phyloP scores from a whole-genome alignment of 2,888 invertebrate genomes.

The Ennomos erosarius region DNA sequence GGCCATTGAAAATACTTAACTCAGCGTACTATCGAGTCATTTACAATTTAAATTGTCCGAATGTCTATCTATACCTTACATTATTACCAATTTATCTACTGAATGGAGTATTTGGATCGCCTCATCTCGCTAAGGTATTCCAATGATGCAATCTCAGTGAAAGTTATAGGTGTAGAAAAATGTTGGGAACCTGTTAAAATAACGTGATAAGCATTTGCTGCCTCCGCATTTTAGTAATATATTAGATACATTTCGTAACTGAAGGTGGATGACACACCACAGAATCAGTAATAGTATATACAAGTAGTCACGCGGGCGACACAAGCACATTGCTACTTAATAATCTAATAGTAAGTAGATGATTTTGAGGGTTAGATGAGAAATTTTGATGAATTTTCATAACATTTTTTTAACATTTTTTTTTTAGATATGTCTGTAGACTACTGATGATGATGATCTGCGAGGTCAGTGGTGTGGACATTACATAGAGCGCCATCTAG shows the following conservation, averaged over 20 bases:
- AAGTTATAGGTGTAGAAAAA: conserved; percentile 50
- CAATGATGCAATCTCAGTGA: conserved; percentile 51
- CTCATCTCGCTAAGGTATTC: conserved; percentile 30
- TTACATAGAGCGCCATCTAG: too few species aligned
- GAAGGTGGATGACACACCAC: conserved; percentile 37
- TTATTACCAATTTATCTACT: conserved; percentile 30
- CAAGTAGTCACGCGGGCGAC: too few species aligned
- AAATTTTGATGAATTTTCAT: too few species aligned
- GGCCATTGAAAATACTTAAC: conserved; percentile 18
- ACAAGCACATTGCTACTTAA: too few species aligned
- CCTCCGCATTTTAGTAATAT: conserved; percentile 21
- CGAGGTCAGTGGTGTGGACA: too few species aligned
- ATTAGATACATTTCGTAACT: conserved; percentile 36
- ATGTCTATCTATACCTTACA: conserved; percentile 16
- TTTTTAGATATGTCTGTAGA: too few species aligned
- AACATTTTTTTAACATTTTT: too few species aligned
- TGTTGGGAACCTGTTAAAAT: conserved; percentile 43
- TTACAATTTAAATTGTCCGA: conserved; percentile 32
- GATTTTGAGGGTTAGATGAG: too few species aligned
- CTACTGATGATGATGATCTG: too few species aligned
- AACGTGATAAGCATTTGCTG: conserved; percentile 36
- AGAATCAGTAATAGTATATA: too few species aligned
- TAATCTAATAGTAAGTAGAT: too few species aligned
- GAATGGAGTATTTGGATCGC: conserved; percentile 30
- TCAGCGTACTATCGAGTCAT: conserved; percentile 25